phyloP scores from a whole-genome alignment of 2,888 invertebrate genomes.

The Trachelus stipa region DNA sequence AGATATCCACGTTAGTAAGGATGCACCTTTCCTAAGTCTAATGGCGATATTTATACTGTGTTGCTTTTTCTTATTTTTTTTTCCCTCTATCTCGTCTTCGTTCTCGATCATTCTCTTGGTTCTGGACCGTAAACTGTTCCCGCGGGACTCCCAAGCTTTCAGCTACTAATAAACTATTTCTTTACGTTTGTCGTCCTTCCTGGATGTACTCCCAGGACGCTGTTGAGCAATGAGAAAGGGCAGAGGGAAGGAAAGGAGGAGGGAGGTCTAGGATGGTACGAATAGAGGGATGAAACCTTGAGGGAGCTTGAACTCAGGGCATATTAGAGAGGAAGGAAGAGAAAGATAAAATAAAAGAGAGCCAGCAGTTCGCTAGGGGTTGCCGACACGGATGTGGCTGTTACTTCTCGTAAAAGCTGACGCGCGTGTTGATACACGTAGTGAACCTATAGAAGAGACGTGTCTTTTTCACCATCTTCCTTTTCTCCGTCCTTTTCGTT shows the following conservation, averaged over 20 bases:
- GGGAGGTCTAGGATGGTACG: background rate
- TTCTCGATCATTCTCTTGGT: background rate
- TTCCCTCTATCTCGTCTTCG: background rate
- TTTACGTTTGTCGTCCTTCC: constrained; percentile 9
- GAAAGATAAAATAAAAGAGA: background rate
- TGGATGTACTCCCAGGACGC: background rate
- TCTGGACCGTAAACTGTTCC: background rate
- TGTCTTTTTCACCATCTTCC: constrained; percentile 11
- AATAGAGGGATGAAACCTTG: background rate
- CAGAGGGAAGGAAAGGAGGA: background rate
- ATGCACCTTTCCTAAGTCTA: background rate
- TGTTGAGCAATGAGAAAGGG: background rate
- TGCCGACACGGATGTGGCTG: constrained; percentile 45
- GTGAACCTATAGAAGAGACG: constrained; percentile 15
- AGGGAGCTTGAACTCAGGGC: background rate
- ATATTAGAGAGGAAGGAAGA: background rate
- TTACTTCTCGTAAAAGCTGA: constrained; percentile 25
- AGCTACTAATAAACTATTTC: constrained; percentile 16
- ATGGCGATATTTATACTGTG: background rate
- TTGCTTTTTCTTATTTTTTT: background rate
- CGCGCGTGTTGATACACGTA: constrained; percentile 34
- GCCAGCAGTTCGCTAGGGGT: constrained; percentile 19
- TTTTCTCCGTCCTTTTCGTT: constrained; percentile 22
- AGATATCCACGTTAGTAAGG: background rate
- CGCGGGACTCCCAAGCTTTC: constrained; percentile 17